Evolutionary conservation across 1,140 invertebrate genomes (phyloP).

Genomic region (Apis florea): DNA sequence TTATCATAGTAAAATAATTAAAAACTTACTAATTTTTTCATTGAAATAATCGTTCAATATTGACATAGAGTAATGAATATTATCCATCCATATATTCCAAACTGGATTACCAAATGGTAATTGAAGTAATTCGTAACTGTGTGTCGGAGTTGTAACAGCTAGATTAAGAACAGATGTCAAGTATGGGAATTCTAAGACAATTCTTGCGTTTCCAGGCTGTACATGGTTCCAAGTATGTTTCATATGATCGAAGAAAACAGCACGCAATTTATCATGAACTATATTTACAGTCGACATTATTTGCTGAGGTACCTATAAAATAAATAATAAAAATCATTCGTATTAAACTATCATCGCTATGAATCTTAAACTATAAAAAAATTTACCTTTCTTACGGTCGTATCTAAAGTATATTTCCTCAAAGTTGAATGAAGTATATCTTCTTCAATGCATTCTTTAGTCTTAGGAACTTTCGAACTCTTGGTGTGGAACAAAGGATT

Average conservation of each 20-base stretch:
- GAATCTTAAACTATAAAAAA: neutral
- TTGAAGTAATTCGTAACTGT: conserved; percentile 56
- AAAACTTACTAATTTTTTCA: conserved; percentile 45
- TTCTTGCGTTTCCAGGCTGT: conserved; percentile 52
- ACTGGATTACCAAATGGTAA: conserved; percentile 56
- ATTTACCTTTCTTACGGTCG: conserved; percentile 62
- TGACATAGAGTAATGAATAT: conserved; percentile 54
- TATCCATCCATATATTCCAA: conserved; percentile 59
- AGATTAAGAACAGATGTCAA: conserved; percentile 55
- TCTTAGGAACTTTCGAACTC: conserved; percentile 56
- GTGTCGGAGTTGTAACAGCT: conserved; percentile 53
- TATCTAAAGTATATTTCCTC: conserved; percentile 62
- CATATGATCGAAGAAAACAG: conserved; percentile 36
- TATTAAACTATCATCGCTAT: neutral
- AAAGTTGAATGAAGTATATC: conserved; percentile 61
- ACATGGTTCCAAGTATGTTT: conserved; percentile 50
- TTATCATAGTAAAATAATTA: neutral
- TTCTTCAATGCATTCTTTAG: conserved; percentile 63
- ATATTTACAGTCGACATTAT: conserved; percentile 8
- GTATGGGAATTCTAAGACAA: conserved; percentile 56
- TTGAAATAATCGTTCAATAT: conserved; percentile 41
- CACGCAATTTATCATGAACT: conserved; percentile 50
- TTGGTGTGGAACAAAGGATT: conserved; percentile 54
- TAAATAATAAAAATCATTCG: neutral
- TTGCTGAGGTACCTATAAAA: conserved; percentile 47